Conservation (phyloP, 1,140 invertebrate genomes). For the Eumaeus atala region DNA sequence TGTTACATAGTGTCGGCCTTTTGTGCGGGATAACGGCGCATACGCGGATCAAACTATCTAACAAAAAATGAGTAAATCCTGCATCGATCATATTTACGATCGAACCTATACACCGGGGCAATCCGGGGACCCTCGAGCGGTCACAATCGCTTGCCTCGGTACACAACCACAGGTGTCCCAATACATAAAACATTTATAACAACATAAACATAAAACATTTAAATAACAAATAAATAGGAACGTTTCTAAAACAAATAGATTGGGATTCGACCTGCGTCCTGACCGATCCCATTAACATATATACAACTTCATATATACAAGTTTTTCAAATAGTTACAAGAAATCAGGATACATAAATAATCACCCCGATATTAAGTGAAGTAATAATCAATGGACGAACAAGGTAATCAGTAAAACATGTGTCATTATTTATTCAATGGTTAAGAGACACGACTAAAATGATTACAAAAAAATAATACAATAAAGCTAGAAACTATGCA, state of each 20-base stretch:
- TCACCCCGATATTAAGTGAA: slow-evolving; percentile 1
- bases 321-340: slow-evolving; percentile 16
- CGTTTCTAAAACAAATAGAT: background rate
- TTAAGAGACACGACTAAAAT: slow-evolving; percentile 17
- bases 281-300: slow-evolving; percentile 1
- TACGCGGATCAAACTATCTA: background rate
- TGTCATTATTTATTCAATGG: slow-evolving; percentile 17
- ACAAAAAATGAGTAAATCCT: background rate
- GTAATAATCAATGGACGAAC: slow-evolving; percentile 17
- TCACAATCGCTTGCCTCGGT: too few species aligned
- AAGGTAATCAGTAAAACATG: slow-evolving; percentile 16
- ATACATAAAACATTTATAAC: too few species aligned
- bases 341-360: slow-evolving; percentile 17
- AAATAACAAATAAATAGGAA: slow-evolving; percentile 2
- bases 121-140: too few species aligned
- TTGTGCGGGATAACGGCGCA: slow-evolving; percentile 3
- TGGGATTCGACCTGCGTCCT: background rate
- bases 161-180: slow-evolving; percentile 9
- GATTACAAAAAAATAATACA: slow-evolving; percentile 16
- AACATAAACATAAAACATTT: too few species aligned
- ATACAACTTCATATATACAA: slow-evolving; percentile 11
- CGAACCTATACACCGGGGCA: too few species aligned
- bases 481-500: slow-evolving; percentile 18
- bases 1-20: background rate
- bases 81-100: too few species aligned